Base-by-base conservation (phyloP, 1,140 invertebrate species). In the Monomorium pharaonis region DNA sequence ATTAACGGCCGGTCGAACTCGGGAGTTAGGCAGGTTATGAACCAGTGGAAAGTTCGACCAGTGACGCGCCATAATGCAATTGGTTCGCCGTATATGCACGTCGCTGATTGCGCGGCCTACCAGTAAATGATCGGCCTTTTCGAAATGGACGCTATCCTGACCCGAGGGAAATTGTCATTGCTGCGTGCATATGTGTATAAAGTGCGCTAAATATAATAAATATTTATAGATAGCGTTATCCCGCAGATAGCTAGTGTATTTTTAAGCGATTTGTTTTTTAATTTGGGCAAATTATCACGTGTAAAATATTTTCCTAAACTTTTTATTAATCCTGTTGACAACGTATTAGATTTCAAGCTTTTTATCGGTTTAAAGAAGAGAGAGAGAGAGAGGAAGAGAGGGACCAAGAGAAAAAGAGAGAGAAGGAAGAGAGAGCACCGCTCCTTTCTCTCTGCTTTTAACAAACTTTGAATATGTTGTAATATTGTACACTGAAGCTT, bases 21-120 rank as follows among this genome's bases (percentile, higher is more conserved):
- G 63, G 60, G 77, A 92, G 91, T 92, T 91, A 90, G 86, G 70
- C 80, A 86, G 87, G 85, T 87, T 89, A 84, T 69, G 81, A 88
- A 90, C 87, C 86, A 30, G 60, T 10, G 62, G 54, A 88, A 88
- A 90, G 86, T 90, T 88, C 67, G 56, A 83, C 47, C 89, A 30
- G 42, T 63, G 54, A 75, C 49, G 58, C 30, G 60, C 74, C 74
- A 84, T 90, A 90, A 90, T 90, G 89, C 84, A 86, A 90, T 90
- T 89, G 88, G n/a, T 16, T 60, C 56, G 9, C 21, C 42, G 27
- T 75, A 78, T 56, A 60, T 80, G 33, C 27, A 75, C 33, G 85
- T 78, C 60, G 54, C 54, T 86, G 87, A 89, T 89, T 86, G 88
- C 84, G 87, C 78, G 30, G 47, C 44, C 84, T 88, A 72, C 63